Percentiles rank a stretch among this genome's conserved stretches.
These are phyloP conservation scores for Rhagologus leucostigma DNA, from an alignment of 2,113 vertebrate genomes.

Conservation along the genomic window DNA sequence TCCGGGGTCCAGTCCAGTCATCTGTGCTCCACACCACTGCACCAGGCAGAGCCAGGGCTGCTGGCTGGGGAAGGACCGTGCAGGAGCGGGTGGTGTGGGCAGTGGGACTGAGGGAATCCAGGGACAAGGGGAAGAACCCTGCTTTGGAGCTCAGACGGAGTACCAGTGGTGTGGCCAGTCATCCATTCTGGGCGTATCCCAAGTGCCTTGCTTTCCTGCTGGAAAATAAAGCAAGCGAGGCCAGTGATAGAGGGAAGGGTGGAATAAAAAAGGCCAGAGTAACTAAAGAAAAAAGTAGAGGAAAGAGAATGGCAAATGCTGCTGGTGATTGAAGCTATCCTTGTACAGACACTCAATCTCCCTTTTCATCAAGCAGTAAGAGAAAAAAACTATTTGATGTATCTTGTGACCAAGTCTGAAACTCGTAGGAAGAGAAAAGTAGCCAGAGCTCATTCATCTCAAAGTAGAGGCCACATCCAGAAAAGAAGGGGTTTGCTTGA, in stretches of 20 bases:
- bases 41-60: background rate
- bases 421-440: background rate
- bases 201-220: background rate
- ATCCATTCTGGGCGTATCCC: accelerated
- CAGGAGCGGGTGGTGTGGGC: background rate
- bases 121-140: background rate
- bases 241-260: background rate
- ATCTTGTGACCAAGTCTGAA: background rate
- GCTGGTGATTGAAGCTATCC: background rate
- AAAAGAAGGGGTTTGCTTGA: background rate
- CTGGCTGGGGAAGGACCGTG: background rate
- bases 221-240: background rate
- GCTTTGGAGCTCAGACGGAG: background rate
- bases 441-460: background rate
- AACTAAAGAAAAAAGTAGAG: background rate
- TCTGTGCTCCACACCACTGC: accelerated
- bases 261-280: background rate
- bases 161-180: background rate
- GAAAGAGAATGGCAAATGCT: background rate
- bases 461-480: background rate
- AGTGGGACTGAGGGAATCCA: background rate
- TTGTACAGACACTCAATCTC: background rate
- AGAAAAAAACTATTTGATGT: background rate
- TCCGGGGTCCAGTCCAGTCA: accelerated
- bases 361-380: background rate